Evolutionary conservation across 2,888 invertebrate genomes (phyloP), one percentile per base, ranked within the genome.

Genomic region (Antheraea yamamai): DNA sequence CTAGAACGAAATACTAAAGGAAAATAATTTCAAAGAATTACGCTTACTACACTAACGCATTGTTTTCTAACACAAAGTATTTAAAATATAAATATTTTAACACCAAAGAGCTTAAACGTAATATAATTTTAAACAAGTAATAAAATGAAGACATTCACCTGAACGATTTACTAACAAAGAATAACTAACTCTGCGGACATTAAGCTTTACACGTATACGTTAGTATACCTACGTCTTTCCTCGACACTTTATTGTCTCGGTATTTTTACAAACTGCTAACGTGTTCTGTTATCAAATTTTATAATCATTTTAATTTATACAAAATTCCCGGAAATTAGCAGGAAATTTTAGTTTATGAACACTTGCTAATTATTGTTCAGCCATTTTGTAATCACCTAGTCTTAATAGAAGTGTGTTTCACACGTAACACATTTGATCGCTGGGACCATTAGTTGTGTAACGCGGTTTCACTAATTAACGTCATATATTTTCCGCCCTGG

Each of bases 101-200:
- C 20, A 61, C n/a, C 61, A 23, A 61, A 61, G 55, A 7, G 55
- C 23, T 61, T 61, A 23, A 61, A 10, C 61, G 61, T n/a, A 10
- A 12, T 55, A 6, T 55, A 4, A 20, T 55, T 55, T 55, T 55
- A 61, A 61, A 23, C 61, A n/a, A 61, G 20, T 61, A 23, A 61
- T 12, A 61, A 61, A 61, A 61, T 61, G 23, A 61, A 61, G 61
- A 61, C 61, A 61, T 61, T 61, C 61, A 23, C n/a, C 61, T 61
- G 23, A 61, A 61, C 20, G 20, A 23, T 61, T 23, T 61, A 61
- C 55, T 58, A 58, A 58, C 58, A 58, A 58, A 7, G 58, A n/a
- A 58, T 58, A 20, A 12, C 61, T 23, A 61, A 61, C 61, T 61
- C 61, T 0, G 23, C 23, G 7, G 2, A 61, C 3, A 4, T 8